These are phyloP conservation scores for Exocentrus adspersus DNA, from an alignment of 2,888 invertebrate species.

Conservation along the genomic window DNA sequence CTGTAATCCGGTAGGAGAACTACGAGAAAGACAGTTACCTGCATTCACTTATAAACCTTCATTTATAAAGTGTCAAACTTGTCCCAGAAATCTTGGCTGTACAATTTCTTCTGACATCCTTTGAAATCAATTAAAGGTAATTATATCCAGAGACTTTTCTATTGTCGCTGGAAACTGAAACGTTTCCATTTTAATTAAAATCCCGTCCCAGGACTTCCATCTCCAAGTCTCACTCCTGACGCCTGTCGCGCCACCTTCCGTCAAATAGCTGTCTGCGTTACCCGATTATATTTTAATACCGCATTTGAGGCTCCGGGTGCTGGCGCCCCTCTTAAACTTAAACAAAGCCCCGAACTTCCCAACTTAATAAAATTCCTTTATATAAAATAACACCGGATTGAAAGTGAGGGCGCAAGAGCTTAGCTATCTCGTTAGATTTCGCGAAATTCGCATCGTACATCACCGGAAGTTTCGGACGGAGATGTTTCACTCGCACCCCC, in stretches of 20 bases:
- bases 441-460: conserved; percentile 1
- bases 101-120: too few relatives aligned
- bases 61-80: too few relatives aligned
- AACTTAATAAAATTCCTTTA: conserved; percentile 16
- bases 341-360: background rate
- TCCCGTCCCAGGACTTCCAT: background rate
- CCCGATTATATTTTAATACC: background rate
- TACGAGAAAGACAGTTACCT: too few relatives aligned
- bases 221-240: background rate
- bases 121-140: too few relatives aligned
- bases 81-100: too few relatives aligned
- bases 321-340: background rate
- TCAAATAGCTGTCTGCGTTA: background rate
- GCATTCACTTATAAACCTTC: too few relatives aligned
- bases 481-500: too few relatives aligned
- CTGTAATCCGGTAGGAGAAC: too few relatives aligned
- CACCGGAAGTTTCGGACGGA: background rate
- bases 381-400: conserved; percentile 10
- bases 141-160: too few relatives aligned
- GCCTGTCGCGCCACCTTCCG: background rate
- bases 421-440: conserved; percentile 8
- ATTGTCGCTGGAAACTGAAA: too few relatives aligned
- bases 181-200: background rate
- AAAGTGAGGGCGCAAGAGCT: conserved; percentile 3
- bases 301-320: background rate